Evolutionary conservation across 2,113 vertebrate species (phyloP).

Genomic region (Hucho hucho): DNA sequence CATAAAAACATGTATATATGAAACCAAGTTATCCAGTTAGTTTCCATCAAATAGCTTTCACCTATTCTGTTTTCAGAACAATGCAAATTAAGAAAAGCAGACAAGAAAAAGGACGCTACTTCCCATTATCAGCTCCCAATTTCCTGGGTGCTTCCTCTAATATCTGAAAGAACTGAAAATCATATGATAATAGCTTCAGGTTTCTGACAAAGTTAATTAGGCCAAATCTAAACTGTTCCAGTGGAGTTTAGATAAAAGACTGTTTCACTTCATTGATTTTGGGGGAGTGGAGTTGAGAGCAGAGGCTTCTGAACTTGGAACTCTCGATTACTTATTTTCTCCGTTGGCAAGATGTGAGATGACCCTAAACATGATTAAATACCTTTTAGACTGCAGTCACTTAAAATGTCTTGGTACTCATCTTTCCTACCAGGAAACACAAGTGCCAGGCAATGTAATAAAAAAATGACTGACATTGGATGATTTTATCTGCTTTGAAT

Average conservation of each 20-base stretch:
- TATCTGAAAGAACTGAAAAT: too few species aligned
- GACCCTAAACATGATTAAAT: not conserved
- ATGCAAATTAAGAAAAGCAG: too few species aligned
- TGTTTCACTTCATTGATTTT: not conserved
- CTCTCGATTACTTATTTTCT: not conserved
- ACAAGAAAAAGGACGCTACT: too few species aligned
- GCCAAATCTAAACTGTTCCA: too few species aligned
- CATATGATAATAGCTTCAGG: too few species aligned
- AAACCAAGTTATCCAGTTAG: too few species aligned
- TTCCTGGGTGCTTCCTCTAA: too few species aligned
- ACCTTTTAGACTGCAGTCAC: not conserved
- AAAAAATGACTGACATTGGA: not conserved
- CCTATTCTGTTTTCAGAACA: too few species aligned
- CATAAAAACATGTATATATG: too few species aligned
- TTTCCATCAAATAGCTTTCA: too few species aligned
- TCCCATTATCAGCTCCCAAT: too few species aligned
- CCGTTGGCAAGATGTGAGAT: not conserved
- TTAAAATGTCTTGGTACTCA: not conserved
- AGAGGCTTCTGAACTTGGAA: not conserved
- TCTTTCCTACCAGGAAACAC: not conserved
- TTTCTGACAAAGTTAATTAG: too few species aligned
- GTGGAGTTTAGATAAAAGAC: not conserved
- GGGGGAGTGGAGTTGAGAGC: not conserved
- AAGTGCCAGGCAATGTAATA: not conserved
- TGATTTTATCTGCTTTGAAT: not conserved